Evolutionary conservation across 2,113 vertebrate genomes (phyloP).

Genomic region (Agapornis roseicollis): DNA sequence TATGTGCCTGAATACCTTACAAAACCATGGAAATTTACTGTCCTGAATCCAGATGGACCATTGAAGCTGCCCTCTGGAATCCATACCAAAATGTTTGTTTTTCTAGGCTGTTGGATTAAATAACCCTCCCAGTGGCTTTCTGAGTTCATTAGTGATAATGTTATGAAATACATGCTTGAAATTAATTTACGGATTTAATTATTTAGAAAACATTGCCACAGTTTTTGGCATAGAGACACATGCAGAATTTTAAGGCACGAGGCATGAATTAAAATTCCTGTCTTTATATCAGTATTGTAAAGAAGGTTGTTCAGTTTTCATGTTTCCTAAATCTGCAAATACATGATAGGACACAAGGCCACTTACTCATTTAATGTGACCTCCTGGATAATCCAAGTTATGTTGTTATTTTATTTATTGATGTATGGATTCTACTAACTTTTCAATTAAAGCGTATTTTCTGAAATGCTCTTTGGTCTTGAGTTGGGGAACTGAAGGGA

Average conservation of each 20-base stretch:
- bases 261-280: not conserved
- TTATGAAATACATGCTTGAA: not conserved
- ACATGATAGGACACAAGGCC: not conserved
- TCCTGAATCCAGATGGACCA: not conserved
- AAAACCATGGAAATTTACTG: not conserved
- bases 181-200: not conserved
- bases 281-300: not conserved
- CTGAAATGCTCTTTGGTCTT: not conserved
- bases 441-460: not conserved
- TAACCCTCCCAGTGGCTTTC: not conserved
- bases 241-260: not conserved
- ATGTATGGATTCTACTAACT: not conserved
- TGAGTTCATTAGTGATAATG: not conserved
- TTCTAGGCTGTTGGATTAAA: not conserved
- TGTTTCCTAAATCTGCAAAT: not conserved
- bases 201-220: not conserved
- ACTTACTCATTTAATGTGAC: not conserved
- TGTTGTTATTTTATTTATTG: not conserved
- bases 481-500: not conserved
- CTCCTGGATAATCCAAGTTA: not conserved
- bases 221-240: not conserved
- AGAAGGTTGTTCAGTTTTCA: not conserved
- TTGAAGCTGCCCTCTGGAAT: not conserved
- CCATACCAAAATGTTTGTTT: not conserved
- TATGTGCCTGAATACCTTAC: not conserved